phyloP scores from a whole-genome alignment of 2,888 invertebrate species.

The Teinopalpus imperialis region DNA sequence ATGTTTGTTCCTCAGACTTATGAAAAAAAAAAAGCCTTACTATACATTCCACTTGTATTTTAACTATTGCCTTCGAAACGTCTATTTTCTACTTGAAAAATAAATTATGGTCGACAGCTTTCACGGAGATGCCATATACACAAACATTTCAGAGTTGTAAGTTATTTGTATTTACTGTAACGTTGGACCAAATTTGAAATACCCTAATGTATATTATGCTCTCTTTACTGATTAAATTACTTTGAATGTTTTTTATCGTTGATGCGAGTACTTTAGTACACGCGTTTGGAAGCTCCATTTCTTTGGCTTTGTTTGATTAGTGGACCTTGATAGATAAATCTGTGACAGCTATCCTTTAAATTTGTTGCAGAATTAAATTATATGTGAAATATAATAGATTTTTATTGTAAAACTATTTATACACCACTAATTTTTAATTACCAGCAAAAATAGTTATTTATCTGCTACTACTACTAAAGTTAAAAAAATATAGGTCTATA shows the following conservation, averaged over 20 bases:
- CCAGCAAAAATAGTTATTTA: too few species aligned
- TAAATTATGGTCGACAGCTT: conserved; percentile 37
- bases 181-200: conserved; percentile 66
- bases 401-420: too few species aligned
- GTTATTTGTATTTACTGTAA: conserved; percentile 49
- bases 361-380: too few species aligned
- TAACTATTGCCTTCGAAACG: conserved; percentile 62
- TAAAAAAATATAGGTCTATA: too few species aligned
- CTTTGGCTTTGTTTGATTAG: too few species aligned
- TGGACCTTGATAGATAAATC: too few species aligned
- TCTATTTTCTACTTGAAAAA: conserved; percentile 56
- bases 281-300: too few species aligned
- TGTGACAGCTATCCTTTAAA: too few species aligned
- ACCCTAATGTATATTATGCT: conserved; percentile 35
- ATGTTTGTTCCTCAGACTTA: conserved; percentile 60
- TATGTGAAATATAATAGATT: too few species aligned
- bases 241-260: conserved; percentile 5
- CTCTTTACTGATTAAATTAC: conserved; percentile 13
- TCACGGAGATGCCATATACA: conserved; percentile 16
- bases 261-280: too few species aligned
- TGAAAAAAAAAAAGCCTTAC: conserved; percentile 70
- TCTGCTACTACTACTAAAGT: too few species aligned
- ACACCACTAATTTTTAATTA: too few species aligned
- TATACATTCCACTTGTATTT: conserved; percentile 80
- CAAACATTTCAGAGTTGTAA: conserved; percentile 29